phyloP scores from a whole-genome alignment of 2,888 invertebrate genomes.

The Hypercompe scribonia region DNA sequence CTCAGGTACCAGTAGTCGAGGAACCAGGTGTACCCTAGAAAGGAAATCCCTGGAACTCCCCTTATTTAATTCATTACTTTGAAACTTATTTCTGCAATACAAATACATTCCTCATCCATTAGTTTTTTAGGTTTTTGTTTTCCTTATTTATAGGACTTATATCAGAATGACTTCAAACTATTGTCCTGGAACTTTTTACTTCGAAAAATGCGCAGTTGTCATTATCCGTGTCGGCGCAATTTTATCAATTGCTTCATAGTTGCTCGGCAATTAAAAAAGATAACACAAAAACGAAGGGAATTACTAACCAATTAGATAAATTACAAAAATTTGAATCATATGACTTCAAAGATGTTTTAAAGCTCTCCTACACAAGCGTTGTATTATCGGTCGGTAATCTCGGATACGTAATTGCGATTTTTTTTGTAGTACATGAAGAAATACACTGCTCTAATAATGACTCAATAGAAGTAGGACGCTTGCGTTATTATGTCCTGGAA shows the following conservation, averaged over 20 bases:
- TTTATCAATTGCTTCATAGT: constrained; percentile 45
- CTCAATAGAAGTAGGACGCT: too few species aligned
- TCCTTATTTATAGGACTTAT: background rate
- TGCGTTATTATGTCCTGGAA: too few species aligned
- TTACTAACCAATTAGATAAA: background rate
- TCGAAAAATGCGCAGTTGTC: background rate
- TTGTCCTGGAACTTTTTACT: background rate
- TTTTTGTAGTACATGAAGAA: too few species aligned
- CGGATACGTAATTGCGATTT: too few species aligned
- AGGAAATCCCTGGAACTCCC: too few species aligned
- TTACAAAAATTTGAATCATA: background rate
- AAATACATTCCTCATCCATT: background rate
- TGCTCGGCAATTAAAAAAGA: constrained; percentile 30
- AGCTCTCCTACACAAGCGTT: too few species aligned
- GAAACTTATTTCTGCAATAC: background rate
- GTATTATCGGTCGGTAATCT: too few species aligned
- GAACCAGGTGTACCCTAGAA: too few species aligned
- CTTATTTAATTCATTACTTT: background rate
- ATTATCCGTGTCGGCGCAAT: constrained; percentile 39
- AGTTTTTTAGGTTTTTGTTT: too few species aligned
- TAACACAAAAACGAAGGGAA: constrained; percentile 27
- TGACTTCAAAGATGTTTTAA: background rate
- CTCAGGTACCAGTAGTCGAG: too few species aligned
- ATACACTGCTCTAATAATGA: too few species aligned
- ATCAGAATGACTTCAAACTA: background rate